Evolutionary conservation across 1,140 invertebrate genomes (phyloP).

Genomic region (Drosophila pectinifera): DNA sequence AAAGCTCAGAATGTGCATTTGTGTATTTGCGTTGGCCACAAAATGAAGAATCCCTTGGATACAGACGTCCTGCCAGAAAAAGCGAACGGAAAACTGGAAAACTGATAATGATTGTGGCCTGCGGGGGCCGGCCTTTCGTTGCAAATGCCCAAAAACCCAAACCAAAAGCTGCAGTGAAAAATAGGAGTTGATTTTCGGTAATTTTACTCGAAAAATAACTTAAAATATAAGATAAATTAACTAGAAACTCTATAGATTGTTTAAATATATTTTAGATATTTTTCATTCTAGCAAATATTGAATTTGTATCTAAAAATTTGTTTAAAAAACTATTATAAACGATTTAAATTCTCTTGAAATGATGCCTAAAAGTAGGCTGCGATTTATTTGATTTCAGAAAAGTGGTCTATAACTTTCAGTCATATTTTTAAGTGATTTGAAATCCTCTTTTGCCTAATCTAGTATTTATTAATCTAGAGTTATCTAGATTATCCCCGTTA

Average conservation of each 20-base stretch:
- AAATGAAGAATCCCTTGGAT: slow-evolving; percentile 56
- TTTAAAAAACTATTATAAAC: no score
- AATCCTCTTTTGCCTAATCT: neutral
- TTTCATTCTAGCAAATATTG: no score
- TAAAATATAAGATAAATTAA: neutral
- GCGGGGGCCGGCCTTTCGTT: slow-evolving; percentile 48
- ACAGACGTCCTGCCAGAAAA: slow-evolving; percentile 49
- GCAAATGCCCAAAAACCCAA: slow-evolving; percentile 23
- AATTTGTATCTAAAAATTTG: neutral
- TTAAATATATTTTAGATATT: no score
- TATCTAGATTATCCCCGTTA: no score
- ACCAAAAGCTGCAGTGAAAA: slow-evolving; percentile 11
- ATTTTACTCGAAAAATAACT: neutral
- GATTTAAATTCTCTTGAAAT: no score
- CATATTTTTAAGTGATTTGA: neutral
- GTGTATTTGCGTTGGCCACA: slow-evolving; percentile 47
- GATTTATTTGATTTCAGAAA: neutral
- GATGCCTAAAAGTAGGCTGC: no score
- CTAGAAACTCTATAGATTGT: neutral
- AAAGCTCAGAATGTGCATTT: slow-evolving; percentile 42
- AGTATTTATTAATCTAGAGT: no score
- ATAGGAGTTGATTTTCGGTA: neutral
- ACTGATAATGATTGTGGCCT: slow-evolving; percentile 82
- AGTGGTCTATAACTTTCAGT: neutral
- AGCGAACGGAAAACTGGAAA: slow-evolving; percentile 65